Percentiles rank a stretch among this genome's conserved stretches.
These are phyloP conservation scores for Symphodus melops DNA, from an alignment of 2,113 vertebrate species.

Conservation along the genomic window DNA sequence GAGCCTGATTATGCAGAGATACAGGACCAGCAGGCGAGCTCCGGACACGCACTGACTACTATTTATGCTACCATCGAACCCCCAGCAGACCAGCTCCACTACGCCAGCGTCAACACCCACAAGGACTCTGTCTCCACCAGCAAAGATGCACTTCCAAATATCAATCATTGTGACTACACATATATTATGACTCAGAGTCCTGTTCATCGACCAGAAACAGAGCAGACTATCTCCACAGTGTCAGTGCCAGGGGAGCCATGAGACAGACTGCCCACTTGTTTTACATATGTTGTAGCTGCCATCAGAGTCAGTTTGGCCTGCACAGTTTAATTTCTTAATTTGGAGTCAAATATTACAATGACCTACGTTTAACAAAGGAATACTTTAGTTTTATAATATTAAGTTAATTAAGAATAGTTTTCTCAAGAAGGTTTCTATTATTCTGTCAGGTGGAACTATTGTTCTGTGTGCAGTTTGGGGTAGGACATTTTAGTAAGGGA, in stretches of 20 bases:
- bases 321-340: too few species aligned
- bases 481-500: too few species aligned
- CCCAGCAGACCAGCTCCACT: constrained; percentile 29
- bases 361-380: too few species aligned
- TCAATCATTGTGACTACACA: constrained; percentile 18
- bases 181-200: not conserved
- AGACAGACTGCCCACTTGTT: not conserved
- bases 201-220: not conserved
- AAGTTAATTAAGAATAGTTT: too few species aligned
- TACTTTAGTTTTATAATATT: too few species aligned
- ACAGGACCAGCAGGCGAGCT: not conserved
- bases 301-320: too few species aligned
- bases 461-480: too few species aligned
- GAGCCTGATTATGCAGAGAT: constrained; percentile 49
- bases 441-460: too few species aligned
- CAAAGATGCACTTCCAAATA: fast-evolving
- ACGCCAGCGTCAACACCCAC: constrained; percentile 30
- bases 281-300: too few species aligned
- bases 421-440: too few species aligned
- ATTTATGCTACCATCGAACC: not conserved
- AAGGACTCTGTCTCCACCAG: not conserved
- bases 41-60: not conserved
- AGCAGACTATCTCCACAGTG: constrained; percentile 13
- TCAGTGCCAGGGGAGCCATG: not conserved
- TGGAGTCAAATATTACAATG: too few species aligned